These are phyloP conservation scores for Hermodice carunculata DNA, from an alignment of 2,888 invertebrate species.

Conservation along the genomic window DNA sequence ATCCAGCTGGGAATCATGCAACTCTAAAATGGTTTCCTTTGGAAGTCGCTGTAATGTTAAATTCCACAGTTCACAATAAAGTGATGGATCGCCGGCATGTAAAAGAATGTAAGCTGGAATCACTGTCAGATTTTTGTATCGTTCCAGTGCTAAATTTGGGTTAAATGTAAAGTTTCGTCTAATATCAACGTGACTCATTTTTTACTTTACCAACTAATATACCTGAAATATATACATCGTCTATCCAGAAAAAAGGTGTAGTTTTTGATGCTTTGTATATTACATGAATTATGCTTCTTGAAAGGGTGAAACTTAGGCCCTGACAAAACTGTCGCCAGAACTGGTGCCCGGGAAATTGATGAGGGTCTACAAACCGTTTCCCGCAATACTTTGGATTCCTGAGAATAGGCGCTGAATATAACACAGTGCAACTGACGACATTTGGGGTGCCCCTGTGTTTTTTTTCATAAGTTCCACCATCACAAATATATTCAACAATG, in stretches of 20 bases:
- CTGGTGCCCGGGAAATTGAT: slow-evolving; percentile 3
- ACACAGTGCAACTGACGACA: background rate
- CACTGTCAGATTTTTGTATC: slow-evolving; percentile 18
- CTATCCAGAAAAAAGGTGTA: slow-evolving; percentile 46
- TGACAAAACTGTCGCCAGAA: slow-evolving; percentile 50
- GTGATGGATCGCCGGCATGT: slow-evolving; percentile 18
- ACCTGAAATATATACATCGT: slow-evolving; percentile 57
- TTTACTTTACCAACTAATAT: slow-evolving; percentile 42
- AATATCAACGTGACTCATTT: slow-evolving; percentile 70
- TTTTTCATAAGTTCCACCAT: background rate
- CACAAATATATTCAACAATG: slow-evolving; percentile 24
- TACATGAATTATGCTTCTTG: slow-evolving; percentile 44
- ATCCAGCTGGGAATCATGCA: too few species aligned
- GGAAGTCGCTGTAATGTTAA: slow-evolving; percentile 3
- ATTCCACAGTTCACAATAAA: slow-evolving; percentile 23
- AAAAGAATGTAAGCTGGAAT: slow-evolving; percentile 17
- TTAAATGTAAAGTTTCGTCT: slow-evolving; percentile 92
- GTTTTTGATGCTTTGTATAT: slow-evolving; percentile 47
- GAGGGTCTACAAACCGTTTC: slow-evolving; percentile 11
- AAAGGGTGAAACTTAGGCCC: slow-evolving; percentile 51
- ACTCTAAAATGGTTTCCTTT: too few species aligned
- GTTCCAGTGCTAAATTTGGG: slow-evolving; percentile 22
- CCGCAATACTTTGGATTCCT: slow-evolving; percentile 4
- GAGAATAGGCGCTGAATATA: slow-evolving; percentile 8
- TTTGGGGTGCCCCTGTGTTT: background rate